Base-by-base conservation (phyloP, 1,140 invertebrate genomes). In the Apis cerana region DNA sequence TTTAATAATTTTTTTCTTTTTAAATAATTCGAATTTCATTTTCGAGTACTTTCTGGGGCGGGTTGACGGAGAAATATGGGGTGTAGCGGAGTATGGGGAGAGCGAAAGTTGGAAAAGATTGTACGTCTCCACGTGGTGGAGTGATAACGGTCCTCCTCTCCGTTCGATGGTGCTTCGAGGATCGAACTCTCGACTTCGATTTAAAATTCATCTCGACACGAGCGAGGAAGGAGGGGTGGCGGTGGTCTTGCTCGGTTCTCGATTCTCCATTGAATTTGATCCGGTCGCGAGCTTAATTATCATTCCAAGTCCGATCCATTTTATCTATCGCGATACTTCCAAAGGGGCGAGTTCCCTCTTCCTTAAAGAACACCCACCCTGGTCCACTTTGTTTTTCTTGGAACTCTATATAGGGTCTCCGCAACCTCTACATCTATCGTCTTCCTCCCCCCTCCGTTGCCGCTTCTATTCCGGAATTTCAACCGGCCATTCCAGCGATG, bases 311-410 rank as follows among this genome's bases (percentile, higher is more conserved):
- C 27, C n/a, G 48, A 65, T 70, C 9, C 10, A 8, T 59, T 62
- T 33, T 62, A 59, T n/a, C 21, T 43, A 43, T 58, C 54, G 17
- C 68, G 27, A 82, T 68, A 68, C 64, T 76, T 27, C 19, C 33
- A 50, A 23, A 33, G 74, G 54, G 77, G 69, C 70, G 75, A 82
- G 65, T 86, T 84, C 74, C 83, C 3, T 43, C 75, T 87, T 90
- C 48, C 90, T 90, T 90, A 90, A 90, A 90, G 87, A 82, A 82
- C 85, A 88, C 72, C 83, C 81, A 84, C 61, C 80, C 83, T 58
- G 69, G 78, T 33, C 76, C 75, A 62, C 76, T 77, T 83, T 80
- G 83, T 85, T 89, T 82, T 88, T 84, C 79, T 86, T 83, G 17
- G 62, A 67, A 61, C 71, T 75, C 82, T 88, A 90, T 43, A 89